phyloP scores from a whole-genome alignment of 2,797 vertebrate genomes.

The Acestrorhynchus altus region DNA sequence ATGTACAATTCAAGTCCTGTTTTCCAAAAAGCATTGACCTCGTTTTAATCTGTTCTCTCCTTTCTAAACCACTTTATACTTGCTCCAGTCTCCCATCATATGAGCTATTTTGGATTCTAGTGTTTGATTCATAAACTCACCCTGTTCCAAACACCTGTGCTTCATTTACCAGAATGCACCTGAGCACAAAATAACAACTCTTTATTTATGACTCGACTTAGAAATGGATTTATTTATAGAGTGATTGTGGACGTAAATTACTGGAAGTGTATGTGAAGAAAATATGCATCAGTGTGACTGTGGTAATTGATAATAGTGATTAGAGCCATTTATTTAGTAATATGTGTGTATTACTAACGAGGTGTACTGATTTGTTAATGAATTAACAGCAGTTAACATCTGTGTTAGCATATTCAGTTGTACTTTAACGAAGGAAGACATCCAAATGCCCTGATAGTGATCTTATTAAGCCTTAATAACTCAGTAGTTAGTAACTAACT shows the following conservation, averaged over 20 bases:
- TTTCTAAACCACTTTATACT: constrained; percentile 43
- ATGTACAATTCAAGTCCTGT: neutral
- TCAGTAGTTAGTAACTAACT: too few relatives aligned
- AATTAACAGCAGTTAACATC: too few relatives aligned
- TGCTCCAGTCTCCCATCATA: constrained; percentile 42
- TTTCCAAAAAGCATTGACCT: constrained; percentile 8
- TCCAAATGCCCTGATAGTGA: too few relatives aligned
- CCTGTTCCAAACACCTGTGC: constrained; percentile 74
- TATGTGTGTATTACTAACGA: neutral
- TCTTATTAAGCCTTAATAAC: too few relatives aligned
- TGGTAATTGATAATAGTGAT: neutral
- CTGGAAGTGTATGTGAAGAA: neutral
- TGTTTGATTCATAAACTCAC: constrained; percentile 61
- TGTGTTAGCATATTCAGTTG: too few relatives aligned
- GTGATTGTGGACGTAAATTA: constrained; percentile 3
- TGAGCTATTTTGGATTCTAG: constrained; percentile 54
- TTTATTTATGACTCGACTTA: constrained; percentile 78
- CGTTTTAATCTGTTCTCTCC: constrained; percentile 37
- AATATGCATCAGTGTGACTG: neutral
- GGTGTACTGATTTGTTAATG: too few relatives aligned
- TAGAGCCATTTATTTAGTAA: neutral
- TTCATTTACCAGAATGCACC: constrained; percentile 77
- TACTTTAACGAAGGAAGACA: too few relatives aligned
- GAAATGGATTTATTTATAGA: constrained; percentile 44
- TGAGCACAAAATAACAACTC: constrained; percentile 65